Conservation (phyloP, 2,888 invertebrate genomes). For the Hirtodrosophila histrioides region DNA sequence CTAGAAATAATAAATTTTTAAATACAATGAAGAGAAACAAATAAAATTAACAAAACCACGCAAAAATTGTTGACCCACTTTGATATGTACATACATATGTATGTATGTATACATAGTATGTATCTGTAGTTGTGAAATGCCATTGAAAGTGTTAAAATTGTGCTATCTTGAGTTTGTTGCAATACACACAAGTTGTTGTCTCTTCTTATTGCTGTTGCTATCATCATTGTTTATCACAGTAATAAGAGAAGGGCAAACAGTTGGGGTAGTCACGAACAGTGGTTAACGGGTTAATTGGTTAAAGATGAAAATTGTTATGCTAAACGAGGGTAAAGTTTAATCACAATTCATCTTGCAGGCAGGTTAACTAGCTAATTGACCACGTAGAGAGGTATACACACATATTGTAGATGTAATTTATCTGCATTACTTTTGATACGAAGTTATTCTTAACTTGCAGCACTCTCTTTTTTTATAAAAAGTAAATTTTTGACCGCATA, state of each 20-base stretch:
- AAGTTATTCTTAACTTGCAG: too few relatives aligned
- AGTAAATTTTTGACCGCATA: too few relatives aligned
- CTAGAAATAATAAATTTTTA: slow-evolving; percentile 6
- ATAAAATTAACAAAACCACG: slow-evolving; percentile 5
- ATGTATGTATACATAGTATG: slow-evolving; percentile 3
- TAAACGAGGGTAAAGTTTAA: too few relatives aligned
- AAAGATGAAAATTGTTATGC: too few relatives aligned
- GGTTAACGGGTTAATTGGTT: neutral
- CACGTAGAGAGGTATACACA: too few relatives aligned
- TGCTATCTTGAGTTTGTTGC: slow-evolving; percentile 34
- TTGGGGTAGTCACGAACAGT: too few relatives aligned
- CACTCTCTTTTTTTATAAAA: too few relatives aligned
- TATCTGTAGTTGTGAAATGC: slow-evolving; percentile 10
- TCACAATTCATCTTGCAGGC: too few relatives aligned
- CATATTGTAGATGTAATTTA: too few relatives aligned
- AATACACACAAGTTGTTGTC: slow-evolving; percentile 26
- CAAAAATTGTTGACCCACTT: slow-evolving; percentile 51
- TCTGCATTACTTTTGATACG: too few relatives aligned
- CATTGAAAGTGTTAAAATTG: slow-evolving; percentile 54
- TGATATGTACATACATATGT: neutral
- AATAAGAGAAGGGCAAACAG: slow-evolving; percentile 1
- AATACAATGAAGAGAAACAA: slow-evolving; percentile 10
- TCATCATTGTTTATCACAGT: neutral
- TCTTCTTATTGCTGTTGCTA: neutral
- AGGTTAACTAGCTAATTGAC: too few relatives aligned